Conservation (phyloP, 1,140 invertebrate genomes). For the Mizuhopecten yessoensis region DNA sequence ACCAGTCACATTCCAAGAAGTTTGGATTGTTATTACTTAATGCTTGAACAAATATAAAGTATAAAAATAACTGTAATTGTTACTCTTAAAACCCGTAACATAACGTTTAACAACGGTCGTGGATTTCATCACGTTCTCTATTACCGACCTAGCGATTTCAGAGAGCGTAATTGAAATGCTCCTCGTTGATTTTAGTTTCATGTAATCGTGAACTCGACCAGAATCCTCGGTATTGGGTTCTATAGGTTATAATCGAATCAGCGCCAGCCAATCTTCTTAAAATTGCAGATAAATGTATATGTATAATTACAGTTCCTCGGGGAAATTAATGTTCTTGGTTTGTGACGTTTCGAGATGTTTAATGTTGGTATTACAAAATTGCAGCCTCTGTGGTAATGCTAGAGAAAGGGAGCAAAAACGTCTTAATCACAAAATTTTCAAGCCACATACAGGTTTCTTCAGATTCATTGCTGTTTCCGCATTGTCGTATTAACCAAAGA, state of each 20-base stretch:
- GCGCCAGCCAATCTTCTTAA: conserved; percentile 1
- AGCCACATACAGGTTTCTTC: conserved; percentile 1
- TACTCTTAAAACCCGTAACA: neutral
- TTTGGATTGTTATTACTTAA: neutral
- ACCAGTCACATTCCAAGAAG: neutral
- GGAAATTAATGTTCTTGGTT: conserved; percentile 18
- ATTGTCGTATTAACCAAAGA: neutral
- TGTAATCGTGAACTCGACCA: neutral
- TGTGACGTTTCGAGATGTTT: neutral
- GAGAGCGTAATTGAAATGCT: conserved; percentile 1
- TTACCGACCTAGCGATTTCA: neutral
- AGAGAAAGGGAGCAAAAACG: conserved; percentile 7
- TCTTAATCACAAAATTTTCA: neutral
- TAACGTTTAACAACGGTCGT: neutral
- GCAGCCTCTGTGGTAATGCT: neutral
- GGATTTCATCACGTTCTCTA: neutral
- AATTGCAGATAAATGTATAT: conserved; percentile 34
- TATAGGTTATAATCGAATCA: conserved; percentile 13
- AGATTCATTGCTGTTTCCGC: neutral
- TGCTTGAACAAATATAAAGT: neutral
- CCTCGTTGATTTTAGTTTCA: neutral
- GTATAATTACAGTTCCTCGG: neutral
- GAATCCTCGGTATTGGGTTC: neutral
- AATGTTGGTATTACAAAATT: neutral
- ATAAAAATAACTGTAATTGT: neutral